These are phyloP conservation scores for Acronicta psi DNA, from an alignment of 2,888 invertebrate genomes.

Conservation along the genomic window DNA sequence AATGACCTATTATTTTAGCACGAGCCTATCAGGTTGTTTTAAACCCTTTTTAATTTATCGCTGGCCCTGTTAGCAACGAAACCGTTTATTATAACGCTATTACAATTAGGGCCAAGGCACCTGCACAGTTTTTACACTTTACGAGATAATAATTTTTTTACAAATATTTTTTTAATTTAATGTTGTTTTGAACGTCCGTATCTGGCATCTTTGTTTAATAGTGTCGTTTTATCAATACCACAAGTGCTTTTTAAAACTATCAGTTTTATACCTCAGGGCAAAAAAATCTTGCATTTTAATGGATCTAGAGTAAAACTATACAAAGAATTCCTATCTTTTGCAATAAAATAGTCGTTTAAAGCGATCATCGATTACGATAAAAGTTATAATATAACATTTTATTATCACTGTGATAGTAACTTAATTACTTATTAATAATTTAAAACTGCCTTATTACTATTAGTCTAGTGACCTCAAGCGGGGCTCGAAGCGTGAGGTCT, in stretches of 20 bases:
- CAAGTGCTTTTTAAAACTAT: not conserved
- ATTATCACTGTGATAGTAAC: too few species aligned
- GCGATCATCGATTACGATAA: slow-evolving; percentile 1
- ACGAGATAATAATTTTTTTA: not conserved
- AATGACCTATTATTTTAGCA: slow-evolving; percentile 29
- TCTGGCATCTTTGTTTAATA: not conserved
- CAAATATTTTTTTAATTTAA: not conserved
- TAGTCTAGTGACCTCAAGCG: too few species aligned
- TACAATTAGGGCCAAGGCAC: slow-evolving; percentile 28
- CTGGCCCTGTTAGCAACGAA: slow-evolving; percentile 19
- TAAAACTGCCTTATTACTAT: too few species aligned
- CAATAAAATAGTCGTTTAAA: slow-evolving; percentile 5
- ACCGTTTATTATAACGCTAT: slow-evolving; percentile 31
- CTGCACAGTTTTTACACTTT: slow-evolving; percentile 20
- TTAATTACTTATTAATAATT: too few species aligned
- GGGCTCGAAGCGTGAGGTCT: too few species aligned
- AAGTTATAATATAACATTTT: too few species aligned
- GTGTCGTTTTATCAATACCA: not conserved
- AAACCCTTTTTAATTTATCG: slow-evolving; percentile 25
- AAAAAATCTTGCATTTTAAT: not conserved
- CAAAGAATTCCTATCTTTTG: slow-evolving; percentile 1
- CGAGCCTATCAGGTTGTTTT: slow-evolving; percentile 12
- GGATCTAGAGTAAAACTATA: too few species aligned
- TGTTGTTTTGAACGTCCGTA: not conserved
- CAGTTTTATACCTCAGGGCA: not conserved